Evolutionary conservation across 2,888 invertebrate genomes (phyloP).

Genomic region (Folsomia candida): DNA sequence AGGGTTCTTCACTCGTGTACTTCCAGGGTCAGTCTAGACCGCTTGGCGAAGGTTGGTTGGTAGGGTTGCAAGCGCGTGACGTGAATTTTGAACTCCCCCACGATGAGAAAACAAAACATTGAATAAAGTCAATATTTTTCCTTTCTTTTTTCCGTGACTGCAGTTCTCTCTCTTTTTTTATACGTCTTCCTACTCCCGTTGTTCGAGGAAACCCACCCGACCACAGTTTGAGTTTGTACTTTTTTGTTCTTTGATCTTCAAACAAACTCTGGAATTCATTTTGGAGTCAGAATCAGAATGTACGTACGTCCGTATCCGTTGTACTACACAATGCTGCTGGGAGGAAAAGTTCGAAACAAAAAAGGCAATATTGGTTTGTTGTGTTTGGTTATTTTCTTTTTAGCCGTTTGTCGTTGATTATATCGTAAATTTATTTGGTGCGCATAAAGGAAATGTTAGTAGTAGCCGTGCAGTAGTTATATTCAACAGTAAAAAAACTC

Average conservation of each 20-base stretch:
- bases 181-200: too few relatives aligned
- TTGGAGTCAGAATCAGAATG: not conserved
- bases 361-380: not conserved
- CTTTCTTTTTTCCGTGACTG: not conserved
- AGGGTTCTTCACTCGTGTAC: too few relatives aligned
- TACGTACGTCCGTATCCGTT: too few relatives aligned
- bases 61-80: not conserved
- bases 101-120: not conserved
- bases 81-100: not conserved
- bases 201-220: not conserved
- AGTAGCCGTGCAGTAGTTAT: too few relatives aligned
- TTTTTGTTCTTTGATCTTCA: conserved; percentile 4
- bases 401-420: not conserved
- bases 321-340: not conserved
- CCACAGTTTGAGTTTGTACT: not conserved
- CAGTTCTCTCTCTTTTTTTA: not conserved
- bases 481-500: too few relatives aligned
- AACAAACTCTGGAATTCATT: conserved; percentile 4
- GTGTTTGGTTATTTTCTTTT: not conserved
- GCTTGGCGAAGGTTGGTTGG: too few relatives aligned
- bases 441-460: not conserved
- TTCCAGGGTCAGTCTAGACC: too few relatives aligned
- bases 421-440: not conserved
- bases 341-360: not conserved
- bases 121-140: not conserved